Conservation (phyloP, 2,113 vertebrate genomes). For the Solea solea region DNA sequence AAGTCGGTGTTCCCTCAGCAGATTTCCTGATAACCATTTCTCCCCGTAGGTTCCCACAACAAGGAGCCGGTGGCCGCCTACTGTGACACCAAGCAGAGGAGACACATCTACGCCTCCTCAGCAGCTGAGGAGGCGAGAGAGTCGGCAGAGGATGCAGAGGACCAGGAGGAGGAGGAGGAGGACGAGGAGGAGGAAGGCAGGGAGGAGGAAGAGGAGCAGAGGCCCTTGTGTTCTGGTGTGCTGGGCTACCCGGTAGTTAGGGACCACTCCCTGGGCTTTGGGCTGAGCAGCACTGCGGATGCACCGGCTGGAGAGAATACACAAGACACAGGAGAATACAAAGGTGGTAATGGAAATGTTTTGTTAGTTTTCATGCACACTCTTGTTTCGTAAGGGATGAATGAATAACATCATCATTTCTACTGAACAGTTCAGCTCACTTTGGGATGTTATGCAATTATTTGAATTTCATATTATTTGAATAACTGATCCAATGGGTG, state of each 20-base stretch:
- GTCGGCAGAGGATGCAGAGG: constrained; percentile 57
- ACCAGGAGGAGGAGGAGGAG: constrained; percentile 55
- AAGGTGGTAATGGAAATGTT: constrained; percentile 80
- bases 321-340: constrained; percentile 80
- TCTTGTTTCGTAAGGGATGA: neutral
- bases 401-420: neutral
- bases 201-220: constrained; percentile 88
- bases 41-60: constrained; percentile 59
- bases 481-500: too few relatives aligned
- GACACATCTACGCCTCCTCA: constrained; percentile 33
- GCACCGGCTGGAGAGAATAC: constrained; percentile 73
- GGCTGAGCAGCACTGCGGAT: constrained; percentile 74
- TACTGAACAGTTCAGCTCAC: too few relatives aligned
- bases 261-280: constrained; percentile 80
- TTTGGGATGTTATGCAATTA: too few relatives aligned
- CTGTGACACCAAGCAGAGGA: constrained; percentile 34
- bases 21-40: constrained; percentile 31
- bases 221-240: constrained; percentile 86
- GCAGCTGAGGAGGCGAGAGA: constrained; percentile 37
- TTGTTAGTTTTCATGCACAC: neutral
- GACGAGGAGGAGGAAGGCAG: constrained; percentile 85
- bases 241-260: constrained; percentile 83
- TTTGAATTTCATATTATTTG: too few relatives aligned
- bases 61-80: constrained; percentile 48
- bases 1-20: constrained; percentile 27